Evolutionary conservation across 1,140 invertebrate genomes (phyloP).

Genomic region (Drosophila sechellia): DNA sequence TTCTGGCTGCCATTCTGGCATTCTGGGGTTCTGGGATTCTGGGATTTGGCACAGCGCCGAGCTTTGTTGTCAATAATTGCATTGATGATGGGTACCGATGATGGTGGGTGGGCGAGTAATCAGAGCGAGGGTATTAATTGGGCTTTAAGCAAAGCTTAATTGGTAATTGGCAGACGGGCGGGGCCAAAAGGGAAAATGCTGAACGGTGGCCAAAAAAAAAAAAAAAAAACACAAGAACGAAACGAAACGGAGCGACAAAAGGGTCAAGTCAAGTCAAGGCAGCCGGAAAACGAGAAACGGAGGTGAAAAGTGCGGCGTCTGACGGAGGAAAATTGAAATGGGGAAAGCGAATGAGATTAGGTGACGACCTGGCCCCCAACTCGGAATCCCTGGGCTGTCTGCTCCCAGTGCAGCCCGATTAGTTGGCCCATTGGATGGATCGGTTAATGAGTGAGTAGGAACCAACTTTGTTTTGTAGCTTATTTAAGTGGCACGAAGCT

Average conservation of each 20-base stretch:
- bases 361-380: background rate
- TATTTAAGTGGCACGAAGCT: too few species aligned
- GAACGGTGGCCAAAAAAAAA: conserved; percentile 6
- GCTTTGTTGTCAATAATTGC: conserved; percentile 82
- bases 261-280: conserved; percentile 27
- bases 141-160: conserved; percentile 79
- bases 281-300: background rate
- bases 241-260: conserved; percentile 7
- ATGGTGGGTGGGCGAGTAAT: conserved; percentile 23
- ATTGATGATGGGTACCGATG: conserved; percentile 65
- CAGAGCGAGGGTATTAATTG: conserved; percentile 59
- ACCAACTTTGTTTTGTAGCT: too few species aligned
- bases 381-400: background rate
- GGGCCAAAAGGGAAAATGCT: conserved; percentile 11
- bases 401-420: background rate
- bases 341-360: conserved; percentile 9
- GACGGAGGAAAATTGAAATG: conserved; percentile 23
- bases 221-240: too few species aligned
- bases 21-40: conserved; percentile 14
- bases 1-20: conserved; percentile 21
- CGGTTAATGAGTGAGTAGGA: too few species aligned
- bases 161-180: conserved; percentile 60
- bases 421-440: background rate
- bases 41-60: conserved; percentile 63
- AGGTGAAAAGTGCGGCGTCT: background rate